Base-by-base conservation (phyloP, 2,888 invertebrate genomes). In the Macropis europaea region DNA sequence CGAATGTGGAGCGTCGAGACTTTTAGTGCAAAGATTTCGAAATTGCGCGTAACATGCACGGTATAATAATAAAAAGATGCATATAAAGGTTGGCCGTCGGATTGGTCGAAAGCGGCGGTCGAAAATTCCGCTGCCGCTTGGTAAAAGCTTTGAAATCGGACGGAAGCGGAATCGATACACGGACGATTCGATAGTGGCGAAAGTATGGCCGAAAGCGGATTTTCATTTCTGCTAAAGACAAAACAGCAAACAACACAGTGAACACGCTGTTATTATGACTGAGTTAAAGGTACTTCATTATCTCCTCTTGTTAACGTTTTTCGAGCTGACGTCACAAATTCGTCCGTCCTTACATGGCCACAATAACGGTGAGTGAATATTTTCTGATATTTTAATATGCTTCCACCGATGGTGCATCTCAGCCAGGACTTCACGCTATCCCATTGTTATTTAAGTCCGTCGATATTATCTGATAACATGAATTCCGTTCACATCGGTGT, bases 331-430 rank as follows among this genome's bases (percentile, higher is more conserved):
- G 81, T 91, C 93, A 84, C 93, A 93, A 90, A 94, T 93, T 79
- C 93, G 93, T 90, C 92, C 94, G 90, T 93, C 94, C 90, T 92
- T 93, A 84, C 94, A 94, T 91, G 94, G 94, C 91, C 94, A 93
- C 90, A 94, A 93, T 91, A 94, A 94, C 92, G 94, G 94, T 94
- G 92, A 93, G 90, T 11, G n/a, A 38, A 26, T 57, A 73, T 66
- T 73, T n/a, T 72, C 57, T 42, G 48, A 52, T 61, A 47, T 59
- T 72, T 67, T 38, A 61, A 73, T 45, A 36, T 40, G 40, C 52
- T 5, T 42, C 28, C n/a, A n/a, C n/a, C n/a, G n/a, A n/a, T n/a
- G n/a, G n/a, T n/a, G n/a, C n/a, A n/a, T n/a, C 22, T n/a, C 3
- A 28, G 54, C 59, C n/a, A 17, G n/a, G n/a, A n/a, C n/a, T n/a